Base-by-base conservation (phyloP, 2,888 invertebrate species). In the Geophilus truncorum region DNA sequence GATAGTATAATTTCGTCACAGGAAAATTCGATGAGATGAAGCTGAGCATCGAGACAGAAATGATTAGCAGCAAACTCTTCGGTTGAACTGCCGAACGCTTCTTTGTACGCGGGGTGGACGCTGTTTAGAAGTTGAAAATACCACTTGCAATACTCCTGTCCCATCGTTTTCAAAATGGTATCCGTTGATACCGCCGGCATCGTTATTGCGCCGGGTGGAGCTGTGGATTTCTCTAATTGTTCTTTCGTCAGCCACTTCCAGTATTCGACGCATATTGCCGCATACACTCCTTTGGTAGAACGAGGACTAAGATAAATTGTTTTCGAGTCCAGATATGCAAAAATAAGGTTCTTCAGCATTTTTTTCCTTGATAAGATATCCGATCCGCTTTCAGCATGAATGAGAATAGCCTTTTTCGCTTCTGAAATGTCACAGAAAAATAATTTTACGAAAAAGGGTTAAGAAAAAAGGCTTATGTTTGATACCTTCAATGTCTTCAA, bases 91-190 rank as follows among this genome's bases (percentile, higher is more conserved):
- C 6, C 12, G 0, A 0, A 5, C 10, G n/a, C 9, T 36, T 81
- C 36, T 76, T 62, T 30, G n/a, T 81, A 51, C 15, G 25, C 70
- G 23, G 81, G 40, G 25, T 80, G 76, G 9, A 79, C 30, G 45
- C 80, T 80, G 83, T 90, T 90, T 80, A 89, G 83, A 84, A 89
- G 85, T 4, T 84, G 82, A 82, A 90, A 91, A 85, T 90, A 91
- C 91, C 91, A 91, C 81, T 88, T 87, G 0, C 88, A 84, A 85
- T 91, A 91, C 83, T 90, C 87, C n/a, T 87, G 84, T 0, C 90
- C 90, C 83, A 91, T 85, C 36, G 87, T 82, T 83, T 89, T 85
- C 70, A 90, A 87, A 15, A n/a, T 18, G 36, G 0, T 21, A 15
- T 30, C 21, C 0, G 7, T 18, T 0, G 1, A 2, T 21, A 78